phyloP scores from a whole-genome alignment of 2,113 vertebrate genomes.

The Sciurus niger region DNA sequence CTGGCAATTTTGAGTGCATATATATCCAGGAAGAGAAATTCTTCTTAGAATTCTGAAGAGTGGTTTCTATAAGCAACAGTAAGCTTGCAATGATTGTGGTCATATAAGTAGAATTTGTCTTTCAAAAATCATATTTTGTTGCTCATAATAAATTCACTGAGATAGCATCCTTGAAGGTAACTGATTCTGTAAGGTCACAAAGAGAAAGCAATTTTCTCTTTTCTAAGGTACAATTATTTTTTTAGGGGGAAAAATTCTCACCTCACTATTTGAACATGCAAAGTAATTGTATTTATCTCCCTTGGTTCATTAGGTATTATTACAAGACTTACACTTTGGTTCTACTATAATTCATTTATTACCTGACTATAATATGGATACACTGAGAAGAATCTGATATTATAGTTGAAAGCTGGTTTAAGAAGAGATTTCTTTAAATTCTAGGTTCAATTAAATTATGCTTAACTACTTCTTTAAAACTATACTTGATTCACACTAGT shows the following conservation, averaged over 20 bases:
- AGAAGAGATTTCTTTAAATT: background rate
- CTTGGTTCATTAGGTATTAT: background rate
- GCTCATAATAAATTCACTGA: background rate
- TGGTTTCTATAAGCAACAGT: background rate
- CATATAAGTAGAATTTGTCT: constrained; percentile 28
- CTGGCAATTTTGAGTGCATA: background rate
- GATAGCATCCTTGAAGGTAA: background rate
- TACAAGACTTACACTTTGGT: background rate
- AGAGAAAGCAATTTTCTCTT: background rate
- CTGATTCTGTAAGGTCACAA: background rate
- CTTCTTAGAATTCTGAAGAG: background rate
- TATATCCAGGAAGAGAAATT: background rate
- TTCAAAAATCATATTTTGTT: background rate
- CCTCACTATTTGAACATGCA: background rate
- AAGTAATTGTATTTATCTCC: background rate
- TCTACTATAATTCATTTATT: background rate
- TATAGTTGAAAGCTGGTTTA: background rate
- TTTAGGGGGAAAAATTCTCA: background rate
- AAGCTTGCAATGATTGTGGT: background rate
- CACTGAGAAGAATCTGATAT: background rate
- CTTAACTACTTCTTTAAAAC: constrained; percentile 49
- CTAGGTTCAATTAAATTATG: constrained; percentile 30
- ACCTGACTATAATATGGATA: background rate
- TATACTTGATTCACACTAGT: background rate
- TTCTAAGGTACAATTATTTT: background rate